Conservation (phyloP, 2,797 vertebrate genomes). For the Atherinosoma microstoma region DNA sequence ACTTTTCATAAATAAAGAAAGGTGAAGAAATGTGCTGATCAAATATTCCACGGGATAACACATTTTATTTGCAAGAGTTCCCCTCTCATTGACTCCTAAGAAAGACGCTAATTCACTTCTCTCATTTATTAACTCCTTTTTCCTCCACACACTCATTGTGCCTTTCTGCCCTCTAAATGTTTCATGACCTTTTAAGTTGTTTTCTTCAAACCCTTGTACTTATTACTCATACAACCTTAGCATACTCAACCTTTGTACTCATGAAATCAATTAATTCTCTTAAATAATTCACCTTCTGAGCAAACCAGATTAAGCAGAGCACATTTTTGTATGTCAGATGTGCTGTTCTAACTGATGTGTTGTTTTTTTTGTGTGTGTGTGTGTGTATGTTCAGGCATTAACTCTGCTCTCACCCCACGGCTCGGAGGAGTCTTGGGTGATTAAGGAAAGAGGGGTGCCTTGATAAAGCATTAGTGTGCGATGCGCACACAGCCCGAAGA, state of each 20-base stretch:
- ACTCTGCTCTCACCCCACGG: conserved; percentile 74
- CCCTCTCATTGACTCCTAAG: conserved; percentile 65
- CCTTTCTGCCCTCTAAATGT: conserved; percentile 84
- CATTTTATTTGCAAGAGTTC: conserved; percentile 68
- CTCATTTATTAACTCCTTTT: conserved; percentile 81
- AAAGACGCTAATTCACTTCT: conserved; percentile 73
- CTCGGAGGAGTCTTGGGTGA: conserved; percentile 81
- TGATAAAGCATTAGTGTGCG: conserved; percentile 85
- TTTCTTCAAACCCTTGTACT: conserved; percentile 81
- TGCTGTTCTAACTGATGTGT: conserved; percentile 74
- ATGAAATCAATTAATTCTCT: conserved; percentile 88
- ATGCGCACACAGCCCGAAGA: conserved; percentile 71
- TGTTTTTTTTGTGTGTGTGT: conserved; percentile 46
- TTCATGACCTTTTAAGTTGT: conserved; percentile 88
- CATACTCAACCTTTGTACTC: conserved; percentile 84
- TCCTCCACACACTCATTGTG: conserved; percentile 72
- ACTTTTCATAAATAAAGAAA: conserved; percentile 45
- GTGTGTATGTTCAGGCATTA: conserved; percentile 70
- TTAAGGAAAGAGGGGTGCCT: conserved; percentile 82
- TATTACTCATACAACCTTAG: conserved; percentile 83
- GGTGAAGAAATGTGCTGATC: conserved; percentile 47
- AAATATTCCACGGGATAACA: conserved; percentile 62
- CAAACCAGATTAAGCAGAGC: conserved; percentile 83
- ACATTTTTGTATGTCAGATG: conserved; percentile 76
- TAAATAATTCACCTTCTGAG: conserved; percentile 87